A percentile compares a stretch with the other conserved stretches of the same genome.
phyloP scores from a whole-genome alignment of 2,797 vertebrate species.

The Pipistrellus kuhlii region DNA sequence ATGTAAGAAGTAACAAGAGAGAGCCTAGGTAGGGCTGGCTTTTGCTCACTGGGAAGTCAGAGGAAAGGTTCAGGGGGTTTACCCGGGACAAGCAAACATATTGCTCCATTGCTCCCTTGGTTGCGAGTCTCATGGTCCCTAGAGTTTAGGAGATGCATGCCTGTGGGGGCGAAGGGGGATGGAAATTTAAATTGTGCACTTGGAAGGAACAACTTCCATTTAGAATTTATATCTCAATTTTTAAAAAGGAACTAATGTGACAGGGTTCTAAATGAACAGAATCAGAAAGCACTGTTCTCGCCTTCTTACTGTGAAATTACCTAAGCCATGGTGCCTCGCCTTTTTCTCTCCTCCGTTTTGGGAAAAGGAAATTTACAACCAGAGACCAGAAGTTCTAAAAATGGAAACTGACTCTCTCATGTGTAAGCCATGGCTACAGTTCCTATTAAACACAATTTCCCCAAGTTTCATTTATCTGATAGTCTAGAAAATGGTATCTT shows the following conservation, averaged over 20 bases:
- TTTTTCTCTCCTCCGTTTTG: not conserved
- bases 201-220: not conserved
- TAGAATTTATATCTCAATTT: not conserved
- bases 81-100: not conserved
- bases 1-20: not conserved
- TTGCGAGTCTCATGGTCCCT: not conserved
- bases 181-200: not conserved
- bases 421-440: not conserved
- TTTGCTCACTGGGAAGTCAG: not conserved
- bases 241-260: not conserved
- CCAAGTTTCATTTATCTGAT: not conserved
- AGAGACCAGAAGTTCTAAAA: not conserved
- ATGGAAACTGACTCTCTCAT: not conserved
- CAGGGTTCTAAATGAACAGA: not conserved
- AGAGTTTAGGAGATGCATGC: not conserved
- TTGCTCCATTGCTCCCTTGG: not conserved
- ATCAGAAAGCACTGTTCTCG: rapidly evolving
- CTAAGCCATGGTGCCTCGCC: rapidly evolving
- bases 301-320: not conserved
- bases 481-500: constrained; percentile 55
- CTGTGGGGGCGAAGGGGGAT: not conserved
- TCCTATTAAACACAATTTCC: not conserved
- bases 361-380: not conserved
- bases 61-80: not conserved
- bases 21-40: not conserved